phyloP scores from a whole-genome alignment of 2,888 invertebrate genomes.

The Orchestes rusci region DNA sequence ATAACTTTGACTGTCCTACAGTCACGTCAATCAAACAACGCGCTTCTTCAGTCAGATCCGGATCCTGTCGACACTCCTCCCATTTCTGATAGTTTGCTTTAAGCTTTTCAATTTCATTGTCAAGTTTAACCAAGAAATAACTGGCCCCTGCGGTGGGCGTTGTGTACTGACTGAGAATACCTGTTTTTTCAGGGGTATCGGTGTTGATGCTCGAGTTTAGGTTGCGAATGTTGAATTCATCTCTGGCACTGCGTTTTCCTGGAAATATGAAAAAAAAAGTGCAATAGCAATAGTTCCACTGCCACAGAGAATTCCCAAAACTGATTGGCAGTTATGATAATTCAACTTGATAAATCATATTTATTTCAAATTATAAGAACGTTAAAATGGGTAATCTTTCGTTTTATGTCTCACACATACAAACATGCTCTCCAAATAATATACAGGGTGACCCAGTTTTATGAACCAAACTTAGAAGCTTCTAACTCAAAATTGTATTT shows the following conservation, averaged over 20 bases:
- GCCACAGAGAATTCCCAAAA: too few relatives aligned
- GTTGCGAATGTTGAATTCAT: conserved; percentile 43
- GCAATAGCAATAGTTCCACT: too few relatives aligned
- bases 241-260: conserved; percentile 53
- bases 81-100: conserved; percentile 43
- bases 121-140: conserved; percentile 44
- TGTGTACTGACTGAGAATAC: conserved; percentile 27
- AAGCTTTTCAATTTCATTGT: conserved; percentile 50
- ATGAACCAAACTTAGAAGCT: too few relatives aligned
- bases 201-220: neutral
- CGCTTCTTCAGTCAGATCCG: conserved; percentile 47
- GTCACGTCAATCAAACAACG: conserved; percentile 59
- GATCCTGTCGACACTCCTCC: conserved; percentile 44
- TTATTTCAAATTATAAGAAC: too few relatives aligned
- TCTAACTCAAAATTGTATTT: too few relatives aligned
- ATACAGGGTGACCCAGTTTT: too few relatives aligned
- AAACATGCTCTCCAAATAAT: too few relatives aligned
- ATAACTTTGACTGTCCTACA: conserved; percentile 69
- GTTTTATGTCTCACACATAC: too few relatives aligned
- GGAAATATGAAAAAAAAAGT: too few relatives aligned
- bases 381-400: too few relatives aligned
- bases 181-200: conserved; percentile 6
- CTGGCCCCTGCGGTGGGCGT: conserved; percentile 38
- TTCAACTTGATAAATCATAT: too few relatives aligned
- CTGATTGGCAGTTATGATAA: too few relatives aligned